Percentiles rank a stretch among this genome's conserved stretches.
phyloP scores from a whole-genome alignment of 2,797 vertebrate genomes.

The Anomalospiza imberbis region DNA sequence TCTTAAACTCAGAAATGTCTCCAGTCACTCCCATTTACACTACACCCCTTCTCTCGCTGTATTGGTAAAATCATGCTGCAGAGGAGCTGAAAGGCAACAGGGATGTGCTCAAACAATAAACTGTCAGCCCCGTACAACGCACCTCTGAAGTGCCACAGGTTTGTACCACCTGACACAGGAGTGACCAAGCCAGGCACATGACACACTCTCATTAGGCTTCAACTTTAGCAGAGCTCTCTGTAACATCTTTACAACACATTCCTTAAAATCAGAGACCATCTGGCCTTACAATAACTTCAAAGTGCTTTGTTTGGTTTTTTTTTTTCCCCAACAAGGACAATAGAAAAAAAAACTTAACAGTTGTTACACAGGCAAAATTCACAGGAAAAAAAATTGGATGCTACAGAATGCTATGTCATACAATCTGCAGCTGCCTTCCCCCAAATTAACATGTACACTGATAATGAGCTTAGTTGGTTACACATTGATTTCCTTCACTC shows the following conservation, averaged over 20 bases:
- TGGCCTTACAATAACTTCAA: neutral
- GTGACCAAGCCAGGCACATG: neutral
- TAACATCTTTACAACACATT: neutral
- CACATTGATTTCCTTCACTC: neutral
- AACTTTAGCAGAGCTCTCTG: neutral
- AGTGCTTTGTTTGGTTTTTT: neutral
- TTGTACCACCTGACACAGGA: neutral
- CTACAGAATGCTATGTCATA: neutral
- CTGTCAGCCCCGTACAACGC: neutral
- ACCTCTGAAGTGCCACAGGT: neutral
- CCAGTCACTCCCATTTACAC: neutral
- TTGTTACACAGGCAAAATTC: neutral
- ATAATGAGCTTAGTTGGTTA: neutral
- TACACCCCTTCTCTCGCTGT: neutral
- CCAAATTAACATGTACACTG: neutral
- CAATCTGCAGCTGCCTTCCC: conserved; percentile 1
- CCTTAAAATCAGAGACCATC: neutral
- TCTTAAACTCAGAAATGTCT: neutral
- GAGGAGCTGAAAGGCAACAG: neutral
- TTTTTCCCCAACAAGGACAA: neutral
- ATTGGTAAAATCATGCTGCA: neutral
- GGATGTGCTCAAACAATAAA: neutral
- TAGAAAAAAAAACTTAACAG: neutral
- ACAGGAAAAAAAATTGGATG: neutral
- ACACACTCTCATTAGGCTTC: neutral